Percentiles rank a stretch among this genome's conserved stretches.
These are phyloP conservation scores for Cairina moschata DNA, from an alignment of 2,113 vertebrate species.

Conservation along the genomic window DNA sequence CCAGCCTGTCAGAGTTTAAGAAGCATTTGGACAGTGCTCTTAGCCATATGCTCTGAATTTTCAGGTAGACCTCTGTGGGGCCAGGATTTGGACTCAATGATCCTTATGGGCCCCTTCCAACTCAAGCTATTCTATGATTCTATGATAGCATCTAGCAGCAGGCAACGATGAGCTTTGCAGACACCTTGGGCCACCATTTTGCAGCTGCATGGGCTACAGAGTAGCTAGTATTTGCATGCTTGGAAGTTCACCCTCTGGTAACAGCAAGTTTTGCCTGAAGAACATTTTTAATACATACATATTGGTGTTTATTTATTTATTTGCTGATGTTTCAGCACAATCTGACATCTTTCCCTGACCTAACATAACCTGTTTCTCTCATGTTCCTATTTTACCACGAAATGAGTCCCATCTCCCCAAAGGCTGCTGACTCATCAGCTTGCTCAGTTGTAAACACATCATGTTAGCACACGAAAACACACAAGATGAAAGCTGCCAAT, in stretches of 20 bases:
- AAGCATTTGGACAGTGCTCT: too few relatives aligned
- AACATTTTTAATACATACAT: background rate
- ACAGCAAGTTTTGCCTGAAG: background rate
- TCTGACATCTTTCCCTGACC: background rate
- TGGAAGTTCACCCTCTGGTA: background rate
- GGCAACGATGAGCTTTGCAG: background rate
- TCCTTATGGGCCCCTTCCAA: too few relatives aligned
- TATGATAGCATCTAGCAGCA: background rate
- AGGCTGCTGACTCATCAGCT: background rate
- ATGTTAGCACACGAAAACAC: background rate
- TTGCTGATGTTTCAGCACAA: background rate
- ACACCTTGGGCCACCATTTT: background rate
- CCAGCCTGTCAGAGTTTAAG: too few relatives aligned
- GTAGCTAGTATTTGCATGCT: background rate
- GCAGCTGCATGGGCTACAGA: background rate
- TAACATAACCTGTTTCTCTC: background rate
- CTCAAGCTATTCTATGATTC: too few relatives aligned
- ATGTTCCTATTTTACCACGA: background rate
- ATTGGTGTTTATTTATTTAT: background rate
- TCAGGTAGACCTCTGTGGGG: too few relatives aligned
- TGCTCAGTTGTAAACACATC: background rate
- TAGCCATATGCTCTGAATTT: too few relatives aligned
- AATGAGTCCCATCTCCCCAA: background rate
- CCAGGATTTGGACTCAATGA: too few relatives aligned
- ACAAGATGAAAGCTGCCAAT: background rate